A percentile compares a stretch with the other conserved stretches of the same genome.
Evolutionary conservation across 2,113 vertebrate species (phyloP).

Genomic region (Penelope pileata): DNA sequence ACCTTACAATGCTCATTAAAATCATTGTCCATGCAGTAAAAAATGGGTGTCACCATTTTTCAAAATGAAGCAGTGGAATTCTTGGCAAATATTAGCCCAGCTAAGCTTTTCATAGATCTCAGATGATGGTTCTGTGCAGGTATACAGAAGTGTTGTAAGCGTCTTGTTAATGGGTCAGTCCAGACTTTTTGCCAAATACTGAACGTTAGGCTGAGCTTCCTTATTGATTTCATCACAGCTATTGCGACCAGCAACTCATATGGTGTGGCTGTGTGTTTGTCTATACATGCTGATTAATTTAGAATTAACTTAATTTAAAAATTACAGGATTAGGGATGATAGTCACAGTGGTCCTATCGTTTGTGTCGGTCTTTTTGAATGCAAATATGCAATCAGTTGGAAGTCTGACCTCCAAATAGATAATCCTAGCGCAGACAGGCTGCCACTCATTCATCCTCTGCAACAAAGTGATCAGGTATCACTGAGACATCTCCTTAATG

Average conservation of each 20-base stretch:
- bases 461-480: conserved; percentile 52
- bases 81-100: background rate
- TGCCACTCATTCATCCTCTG: background rate
- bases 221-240: background rate
- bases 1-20: background rate
- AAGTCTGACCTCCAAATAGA: conserved; percentile 29
- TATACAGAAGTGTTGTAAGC: background rate
- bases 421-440: conserved; percentile 24
- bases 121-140: background rate
- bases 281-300: background rate
- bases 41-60: background rate
- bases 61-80: background rate
- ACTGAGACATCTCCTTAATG: conserved; percentile 57
- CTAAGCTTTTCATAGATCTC: background rate
- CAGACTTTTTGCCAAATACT: background rate
- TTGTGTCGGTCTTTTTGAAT: background rate
- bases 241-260: background rate
- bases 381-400: background rate
- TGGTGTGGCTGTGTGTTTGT: background rate
- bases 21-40: background rate
- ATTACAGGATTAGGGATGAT: background rate
- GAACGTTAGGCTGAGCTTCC: background rate
- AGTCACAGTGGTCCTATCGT: background rate
- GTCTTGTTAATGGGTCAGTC: background rate
- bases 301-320: background rate